These are phyloP conservation scores for Colaptes auratus DNA, from an alignment of 2,113 vertebrate genomes.

Conservation along the genomic window DNA sequence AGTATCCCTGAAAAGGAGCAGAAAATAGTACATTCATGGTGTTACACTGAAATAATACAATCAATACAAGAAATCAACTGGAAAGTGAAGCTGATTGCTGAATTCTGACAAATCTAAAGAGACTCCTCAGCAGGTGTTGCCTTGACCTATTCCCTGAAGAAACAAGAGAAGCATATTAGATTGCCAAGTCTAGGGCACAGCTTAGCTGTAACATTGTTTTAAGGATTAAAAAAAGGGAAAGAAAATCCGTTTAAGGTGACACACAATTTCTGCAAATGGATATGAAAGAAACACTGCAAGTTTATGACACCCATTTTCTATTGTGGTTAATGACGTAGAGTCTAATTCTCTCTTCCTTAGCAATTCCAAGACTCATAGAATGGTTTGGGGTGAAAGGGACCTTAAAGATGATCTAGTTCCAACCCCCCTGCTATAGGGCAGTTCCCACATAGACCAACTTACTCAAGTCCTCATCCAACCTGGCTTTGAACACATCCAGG, in stretches of 20 bases:
- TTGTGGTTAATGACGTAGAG: neutral
- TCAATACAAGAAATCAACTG: conserved; percentile 27
- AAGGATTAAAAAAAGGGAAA: neutral
- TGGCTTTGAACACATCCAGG: too few species aligned
- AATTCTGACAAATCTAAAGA: conserved; percentile 7
- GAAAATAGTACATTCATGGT: neutral
- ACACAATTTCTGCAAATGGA: neutral
- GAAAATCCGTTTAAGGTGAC: neutral
- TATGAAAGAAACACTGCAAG: neutral
- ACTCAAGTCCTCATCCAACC: too few species aligned
- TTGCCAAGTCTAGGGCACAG: neutral
- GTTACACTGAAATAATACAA: conserved; percentile 5
- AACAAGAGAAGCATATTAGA: neutral
- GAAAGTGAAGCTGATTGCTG: conserved; percentile 4
- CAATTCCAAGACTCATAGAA: neutral
- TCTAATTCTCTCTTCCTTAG: neutral
- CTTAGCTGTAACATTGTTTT: neutral
- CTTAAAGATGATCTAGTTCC: too few species aligned
- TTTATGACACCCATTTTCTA: neutral
- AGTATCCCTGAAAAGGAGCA: neutral
- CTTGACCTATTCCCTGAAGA: neutral
- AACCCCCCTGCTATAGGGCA: too few species aligned
- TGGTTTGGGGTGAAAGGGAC: too few species aligned
- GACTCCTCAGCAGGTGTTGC: neutral
- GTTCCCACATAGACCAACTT: too few species aligned